phyloP scores from a whole-genome alignment of 2,797 vertebrate species.

The Acrossocheilus fasciatus region DNA sequence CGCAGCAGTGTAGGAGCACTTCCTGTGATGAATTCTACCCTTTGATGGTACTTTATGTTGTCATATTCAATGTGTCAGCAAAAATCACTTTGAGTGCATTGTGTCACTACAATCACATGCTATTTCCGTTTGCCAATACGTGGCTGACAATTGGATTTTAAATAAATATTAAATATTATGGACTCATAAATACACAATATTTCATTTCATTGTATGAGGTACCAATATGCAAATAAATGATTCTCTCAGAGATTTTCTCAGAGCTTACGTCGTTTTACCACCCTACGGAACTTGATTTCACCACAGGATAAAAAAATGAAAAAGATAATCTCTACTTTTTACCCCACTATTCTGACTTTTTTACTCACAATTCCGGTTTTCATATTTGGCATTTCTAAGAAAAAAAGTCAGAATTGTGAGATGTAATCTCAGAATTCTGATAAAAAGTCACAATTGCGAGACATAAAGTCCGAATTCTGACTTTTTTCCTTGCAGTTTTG shows the following conservation, averaged over 20 bases:
- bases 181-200: not conserved
- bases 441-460: not conserved
- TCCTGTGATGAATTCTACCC: constrained; percentile 44
- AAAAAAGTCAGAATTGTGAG: not conserved
- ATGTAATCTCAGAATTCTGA: not conserved
- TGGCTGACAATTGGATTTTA: not conserved
- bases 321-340: not conserved
- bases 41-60: constrained; percentile 40
- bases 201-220: not conserved
- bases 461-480: not conserved
- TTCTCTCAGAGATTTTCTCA: not conserved
- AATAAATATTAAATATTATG: not conserved
- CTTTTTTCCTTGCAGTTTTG: not conserved
- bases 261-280: not conserved
- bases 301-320: not conserved
- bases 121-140: not conserved
- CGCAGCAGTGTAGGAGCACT: constrained; percentile 36
- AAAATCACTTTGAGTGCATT: not conserved
- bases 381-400: not conserved
- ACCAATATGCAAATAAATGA: not conserved
- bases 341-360: not conserved
- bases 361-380: not conserved
- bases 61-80: constrained; percentile 54
- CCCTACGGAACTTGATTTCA: not conserved
- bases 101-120: not conserved